Percentiles rank a stretch among this genome's conserved stretches.
These are phyloP conservation scores for Drosophila neonasuta DNA, from an alignment of 2,888 invertebrate species.

Conservation along the genomic window DNA sequence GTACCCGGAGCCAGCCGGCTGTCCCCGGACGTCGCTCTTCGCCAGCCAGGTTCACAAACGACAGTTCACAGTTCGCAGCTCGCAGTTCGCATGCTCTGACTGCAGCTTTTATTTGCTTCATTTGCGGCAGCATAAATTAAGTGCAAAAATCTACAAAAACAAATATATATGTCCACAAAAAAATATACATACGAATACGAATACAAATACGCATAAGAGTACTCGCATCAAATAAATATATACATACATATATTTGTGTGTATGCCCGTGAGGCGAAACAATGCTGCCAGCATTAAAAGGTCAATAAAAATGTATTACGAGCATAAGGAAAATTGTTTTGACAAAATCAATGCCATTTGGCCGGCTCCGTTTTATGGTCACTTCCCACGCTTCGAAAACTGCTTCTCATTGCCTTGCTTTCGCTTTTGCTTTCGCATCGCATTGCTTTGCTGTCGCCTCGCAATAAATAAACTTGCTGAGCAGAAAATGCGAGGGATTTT, in stretches of 20 bases:
- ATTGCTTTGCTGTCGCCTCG: constrained; percentile 12
- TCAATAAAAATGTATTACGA: constrained; percentile 69
- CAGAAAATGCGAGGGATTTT: constrained; percentile 29
- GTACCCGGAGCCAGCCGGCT: constrained; percentile 37
- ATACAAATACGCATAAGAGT: not conserved
- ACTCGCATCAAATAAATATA: constrained; percentile 3
- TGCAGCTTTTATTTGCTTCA: constrained; percentile 68
- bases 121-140: constrained; percentile 74
- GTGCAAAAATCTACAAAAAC: constrained; percentile 64
- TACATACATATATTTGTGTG: not conserved
- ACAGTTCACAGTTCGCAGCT: not conserved
- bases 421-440: constrained; percentile 3
- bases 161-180: constrained; percentile 42
- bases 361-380: constrained; percentile 43
- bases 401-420: constrained; percentile 1
- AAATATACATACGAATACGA: constrained; percentile 17
- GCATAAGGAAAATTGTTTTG: constrained; percentile 58
- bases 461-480: constrained; percentile 45
- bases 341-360: constrained; percentile 50
- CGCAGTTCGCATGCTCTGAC: constrained; percentile 22
- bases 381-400: constrained; percentile 26
- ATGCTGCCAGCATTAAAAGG: constrained; percentile 56
- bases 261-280: constrained; percentile 34
- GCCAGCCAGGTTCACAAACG: not conserved
- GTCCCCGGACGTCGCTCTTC: constrained; percentile 20